A percentile compares a stretch with the other conserved stretches of the same genome.
These are phyloP conservation scores for Galendromus occidentalis DNA, from an alignment of 1,140 invertebrate genomes.

Conservation along the genomic window DNA sequence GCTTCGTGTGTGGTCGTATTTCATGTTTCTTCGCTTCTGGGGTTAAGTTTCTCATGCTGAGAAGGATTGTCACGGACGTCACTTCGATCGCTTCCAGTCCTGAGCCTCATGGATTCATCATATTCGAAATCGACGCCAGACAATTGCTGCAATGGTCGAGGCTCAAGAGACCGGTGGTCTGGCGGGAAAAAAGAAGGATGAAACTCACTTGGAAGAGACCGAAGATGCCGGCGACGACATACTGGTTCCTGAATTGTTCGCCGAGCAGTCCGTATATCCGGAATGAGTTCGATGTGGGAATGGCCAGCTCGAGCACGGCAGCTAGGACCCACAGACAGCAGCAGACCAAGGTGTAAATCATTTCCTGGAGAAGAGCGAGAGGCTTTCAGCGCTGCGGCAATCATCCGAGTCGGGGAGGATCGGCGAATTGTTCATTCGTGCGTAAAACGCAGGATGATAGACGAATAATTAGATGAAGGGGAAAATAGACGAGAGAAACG, in stretches of 20 bases:
- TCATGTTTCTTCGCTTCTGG: no score
- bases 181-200: no score
- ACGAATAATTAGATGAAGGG: no score
- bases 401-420: background rate
- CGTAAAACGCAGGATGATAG: background rate
- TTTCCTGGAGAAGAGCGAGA: background rate
- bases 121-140: no score
- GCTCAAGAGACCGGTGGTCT: no score
- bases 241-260: background rate
- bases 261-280: background rate
- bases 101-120: no score
- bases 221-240: background rate
- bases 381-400: background rate
- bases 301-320: background rate
- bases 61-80: no score
- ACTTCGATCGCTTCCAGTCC: no score
- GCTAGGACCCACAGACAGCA: background rate
- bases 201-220: background rate
- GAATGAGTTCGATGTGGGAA: background rate
- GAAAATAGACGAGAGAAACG: no score
- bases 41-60: no score
- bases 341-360: background rate
- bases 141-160: no score
- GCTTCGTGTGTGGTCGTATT: no score
- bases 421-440: background rate